phyloP scores from a whole-genome alignment of 1,140 invertebrate species.

The Zaprionus gabonicus region DNA sequence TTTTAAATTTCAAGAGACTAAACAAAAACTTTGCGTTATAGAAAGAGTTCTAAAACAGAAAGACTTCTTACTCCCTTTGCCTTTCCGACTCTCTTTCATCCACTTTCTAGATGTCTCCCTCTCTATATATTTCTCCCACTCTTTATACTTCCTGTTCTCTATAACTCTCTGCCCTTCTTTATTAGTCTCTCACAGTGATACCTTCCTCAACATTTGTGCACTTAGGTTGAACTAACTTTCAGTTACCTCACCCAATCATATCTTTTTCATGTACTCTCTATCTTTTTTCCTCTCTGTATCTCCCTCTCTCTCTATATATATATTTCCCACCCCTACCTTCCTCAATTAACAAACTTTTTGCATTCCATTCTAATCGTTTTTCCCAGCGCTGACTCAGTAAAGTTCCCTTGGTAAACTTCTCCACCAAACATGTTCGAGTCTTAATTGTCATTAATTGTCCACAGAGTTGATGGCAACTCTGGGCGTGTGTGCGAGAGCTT shows the following conservation, averaged over 20 bases:
- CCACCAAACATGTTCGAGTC: background rate
- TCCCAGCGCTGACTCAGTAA: background rate
- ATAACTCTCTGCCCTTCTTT: no score
- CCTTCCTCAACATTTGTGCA: no score
- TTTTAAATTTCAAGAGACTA: background rate
- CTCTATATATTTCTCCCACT: no score
- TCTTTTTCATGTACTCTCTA: background rate
- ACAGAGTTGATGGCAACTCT: constrained; percentile 1
- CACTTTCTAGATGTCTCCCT: no score
- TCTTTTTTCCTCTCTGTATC: background rate
- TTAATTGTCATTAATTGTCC: constrained; percentile 57
- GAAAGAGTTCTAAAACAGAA: background rate
- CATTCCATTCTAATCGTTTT: background rate
- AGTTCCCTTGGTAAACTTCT: background rate
- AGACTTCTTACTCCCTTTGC: no score
- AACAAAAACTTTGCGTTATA: background rate
- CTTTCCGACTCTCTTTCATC: no score
- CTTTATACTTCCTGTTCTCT: no score
- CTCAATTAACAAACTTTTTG: background rate
- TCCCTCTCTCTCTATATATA: background rate
- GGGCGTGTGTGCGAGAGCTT: constrained; percentile 26
- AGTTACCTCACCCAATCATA: background rate
- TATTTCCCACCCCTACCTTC: background rate
- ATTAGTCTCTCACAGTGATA: no score
- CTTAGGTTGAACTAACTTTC: no score